Base-by-base conservation (phyloP, 2,113 vertebrate genomes). In the Crypturellus undulatus region DNA sequence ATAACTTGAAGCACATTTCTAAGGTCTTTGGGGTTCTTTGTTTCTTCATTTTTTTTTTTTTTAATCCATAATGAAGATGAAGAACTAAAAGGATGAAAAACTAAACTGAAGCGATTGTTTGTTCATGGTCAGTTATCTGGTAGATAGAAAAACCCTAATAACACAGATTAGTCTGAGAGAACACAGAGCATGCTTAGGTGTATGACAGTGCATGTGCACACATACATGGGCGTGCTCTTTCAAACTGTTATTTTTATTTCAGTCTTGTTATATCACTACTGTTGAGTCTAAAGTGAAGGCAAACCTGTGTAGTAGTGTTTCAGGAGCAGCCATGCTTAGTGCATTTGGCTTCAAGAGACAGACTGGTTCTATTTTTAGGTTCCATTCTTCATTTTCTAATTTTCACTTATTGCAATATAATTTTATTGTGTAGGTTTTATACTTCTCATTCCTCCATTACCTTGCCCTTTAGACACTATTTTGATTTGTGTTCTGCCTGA, bases 401-500 rank as follows among this genome's bases (percentile, higher is more conserved):
- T 97, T 97, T 90, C 58, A 94, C 20, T 95, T 80, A 71, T 68
- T 94, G 78, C 63, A 76, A 38, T 89, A 87, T 93, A 94, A 95
- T 97, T 97, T 96, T 94, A 96, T 89, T 90, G 82, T 77, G 54
- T 51, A 93, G 71, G 26, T 90, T 97, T 97, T 96, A 94, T 84
- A 84, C 79, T 65, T 77, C 54, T 60, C 54, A 65, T 60, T 72
- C 77, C 80, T 95, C 91, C 51, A 94, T 90, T 77, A 94, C 77
- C 81, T 96, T 96, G 85, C 88, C 96, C 94, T 97, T 98, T 97
- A 96, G 96, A 97, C 84, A 96, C 45, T 94, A 58, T 96, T 98
- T 98, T 25, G 0, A 97, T 98, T 91, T 96, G 92, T 94, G 87
- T 96, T 97, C 97, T 97, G 94, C 96, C 96, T 98, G 94, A 92